Evolutionary conservation across 2,797 vertebrate genomes (phyloP), one percentile per base, ranked within the genome.

Genomic region (Sternarchorhynchus goeldii): DNA sequence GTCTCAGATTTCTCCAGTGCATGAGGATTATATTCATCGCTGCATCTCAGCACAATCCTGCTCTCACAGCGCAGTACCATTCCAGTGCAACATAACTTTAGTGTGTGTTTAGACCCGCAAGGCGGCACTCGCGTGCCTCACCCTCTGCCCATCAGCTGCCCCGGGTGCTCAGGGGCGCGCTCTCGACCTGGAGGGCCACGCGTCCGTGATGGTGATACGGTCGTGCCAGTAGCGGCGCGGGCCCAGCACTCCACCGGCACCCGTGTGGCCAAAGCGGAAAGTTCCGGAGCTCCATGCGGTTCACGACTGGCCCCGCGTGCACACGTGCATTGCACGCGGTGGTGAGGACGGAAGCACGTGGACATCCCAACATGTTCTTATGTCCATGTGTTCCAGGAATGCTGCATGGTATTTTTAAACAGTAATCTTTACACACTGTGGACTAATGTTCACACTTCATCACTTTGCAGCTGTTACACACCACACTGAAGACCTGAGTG

Each of bases 221-320:
- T 25, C 45, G 31, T 76, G 82, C 80, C 84, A 82, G 32, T 41
- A 31, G 76, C 78, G 60, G 75, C 80, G 78, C 78, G 89, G 86
- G 87, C 73, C 82, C 79, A 60, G 71, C 84, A 79, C 90, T 87
- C 79, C 81, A 85, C 76, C 83, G 86, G 85, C 32, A 76, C 85
- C 79, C 50, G 5, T 73, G 67, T 73, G 50, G 20, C 8, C 1
- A 29, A 53, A 81, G 87, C 85, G 80, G 53, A 73, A 53, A 55
- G 84, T 81, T 76, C 66, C 64, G 50, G 65, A 58, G 73, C 56
- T 21, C 65, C 63, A 63, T 21, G 72, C 50, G 32, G 20, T 68
- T 77, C 55, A 64, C 80, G 34, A 76, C 55, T 6, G 67, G 82
- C 82, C 76, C 29, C 66, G 82, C 85, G 83, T 84, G 87, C 84